Percentiles rank a stretch among this genome's conserved stretches.
Conservation (phyloP, 2,888 invertebrate genomes). For the Eurois occulta region DNA sequence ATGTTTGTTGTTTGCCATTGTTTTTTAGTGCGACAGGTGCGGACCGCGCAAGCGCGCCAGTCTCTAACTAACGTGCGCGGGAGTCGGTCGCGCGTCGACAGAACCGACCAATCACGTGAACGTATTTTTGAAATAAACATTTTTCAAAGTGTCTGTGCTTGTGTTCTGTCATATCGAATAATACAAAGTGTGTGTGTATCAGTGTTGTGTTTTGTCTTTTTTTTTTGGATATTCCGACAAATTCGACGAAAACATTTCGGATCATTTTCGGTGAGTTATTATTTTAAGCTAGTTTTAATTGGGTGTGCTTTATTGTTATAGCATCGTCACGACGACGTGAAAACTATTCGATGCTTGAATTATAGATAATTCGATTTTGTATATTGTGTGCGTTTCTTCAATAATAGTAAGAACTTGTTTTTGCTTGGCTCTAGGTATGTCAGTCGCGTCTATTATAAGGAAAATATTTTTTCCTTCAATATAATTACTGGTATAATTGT, state of each 20-base stretch:
- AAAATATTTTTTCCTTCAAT: slow-evolving; percentile 60
- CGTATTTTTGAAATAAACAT: slow-evolving; percentile 58
- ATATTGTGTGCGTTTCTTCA: slow-evolving; percentile 40
- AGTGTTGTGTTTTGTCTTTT: slow-evolving; percentile 61
- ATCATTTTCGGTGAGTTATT: slow-evolving; percentile 80
- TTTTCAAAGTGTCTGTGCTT: slow-evolving; percentile 53
- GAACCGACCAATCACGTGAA: slow-evolving; percentile 62
- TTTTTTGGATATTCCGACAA: slow-evolving; percentile 71
- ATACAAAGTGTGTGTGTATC: slow-evolving; percentile 59
- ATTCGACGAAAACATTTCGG: slow-evolving; percentile 57
- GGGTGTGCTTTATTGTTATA: slow-evolving; percentile 64
- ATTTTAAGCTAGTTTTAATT: slow-evolving; percentile 69
- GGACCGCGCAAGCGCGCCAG: slow-evolving; percentile 79
- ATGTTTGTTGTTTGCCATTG: slow-evolving; percentile 86
- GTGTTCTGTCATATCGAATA: slow-evolving; percentile 40
- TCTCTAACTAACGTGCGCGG: slow-evolving; percentile 81
- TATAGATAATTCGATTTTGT: slow-evolving; percentile 40
- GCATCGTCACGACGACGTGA: slow-evolving; percentile 63
- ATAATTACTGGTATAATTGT: slow-evolving; percentile 69
- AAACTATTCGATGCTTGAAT: slow-evolving; percentile 39
- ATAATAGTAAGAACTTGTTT: slow-evolving; percentile 48
- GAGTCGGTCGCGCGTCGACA: slow-evolving; percentile 76
- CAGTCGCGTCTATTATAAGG: slow-evolving; percentile 46
- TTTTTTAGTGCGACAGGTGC: slow-evolving; percentile 86
- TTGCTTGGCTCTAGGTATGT: slow-evolving; percentile 21